phyloP scores from a whole-genome alignment of 2,888 invertebrate genomes.

The Hyalella azteca region DNA sequence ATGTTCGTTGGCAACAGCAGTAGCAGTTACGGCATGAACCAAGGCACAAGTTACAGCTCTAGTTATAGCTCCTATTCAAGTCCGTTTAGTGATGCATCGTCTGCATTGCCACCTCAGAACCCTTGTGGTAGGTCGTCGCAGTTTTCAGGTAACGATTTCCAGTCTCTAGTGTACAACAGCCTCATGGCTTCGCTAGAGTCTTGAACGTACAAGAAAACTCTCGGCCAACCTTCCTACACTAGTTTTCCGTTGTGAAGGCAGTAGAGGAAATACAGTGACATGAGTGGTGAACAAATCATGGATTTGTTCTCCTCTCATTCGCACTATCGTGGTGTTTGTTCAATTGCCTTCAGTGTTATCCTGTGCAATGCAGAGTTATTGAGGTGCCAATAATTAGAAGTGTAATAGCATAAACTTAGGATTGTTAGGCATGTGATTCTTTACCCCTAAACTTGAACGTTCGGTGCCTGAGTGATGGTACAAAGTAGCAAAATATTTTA shows the following conservation, averaged over 20 bases:
- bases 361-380: conserved; percentile 17
- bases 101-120: conserved; percentile 12
- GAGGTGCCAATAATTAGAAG: conserved; percentile 23
- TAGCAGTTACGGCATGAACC: neutral
- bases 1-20: neutral
- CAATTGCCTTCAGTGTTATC: neutral
- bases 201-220: neutral
- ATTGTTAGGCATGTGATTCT: conserved; percentile 1
- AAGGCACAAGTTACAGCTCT: neutral
- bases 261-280: neutral
- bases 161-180: conserved; percentile 20
- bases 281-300: too few relatives aligned
- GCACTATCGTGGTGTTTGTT: neutral
- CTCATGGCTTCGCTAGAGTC: conserved; percentile 29
- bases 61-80: neutral
- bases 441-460: conserved; percentile 3
- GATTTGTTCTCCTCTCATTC: too few relatives aligned
- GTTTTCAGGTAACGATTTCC: conserved; percentile 18
- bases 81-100: neutral
- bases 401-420: neutral
- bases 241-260: neutral
- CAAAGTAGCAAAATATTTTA: conserved; percentile 12
- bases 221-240: neutral
- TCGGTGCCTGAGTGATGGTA: conserved; percentile 29
- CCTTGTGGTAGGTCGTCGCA: conserved; percentile 29